phyloP scores from a whole-genome alignment of 2,888 invertebrate genomes.

The Cyclophora albipunctata region DNA sequence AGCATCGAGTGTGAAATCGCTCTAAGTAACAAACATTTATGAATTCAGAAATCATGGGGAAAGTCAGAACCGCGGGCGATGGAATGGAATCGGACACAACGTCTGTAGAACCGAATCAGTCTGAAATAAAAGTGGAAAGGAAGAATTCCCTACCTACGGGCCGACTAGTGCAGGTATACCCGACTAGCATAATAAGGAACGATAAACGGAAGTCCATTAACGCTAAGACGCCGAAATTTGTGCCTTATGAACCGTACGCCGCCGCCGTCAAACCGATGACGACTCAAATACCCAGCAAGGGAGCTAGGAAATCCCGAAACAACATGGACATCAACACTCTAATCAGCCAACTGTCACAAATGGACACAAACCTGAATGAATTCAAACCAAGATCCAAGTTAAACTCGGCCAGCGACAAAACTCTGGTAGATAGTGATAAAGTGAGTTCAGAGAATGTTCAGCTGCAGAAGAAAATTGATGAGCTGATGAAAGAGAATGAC shows the following conservation, averaged over 20 bases:
- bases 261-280: slow-evolving; percentile 88
- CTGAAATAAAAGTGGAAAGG: slow-evolving; percentile 32
- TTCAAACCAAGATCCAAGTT: slow-evolving; percentile 67
- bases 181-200: slow-evolving; percentile 77
- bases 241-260: slow-evolving; percentile 92
- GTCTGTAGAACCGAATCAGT: slow-evolving; percentile 24
- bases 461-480: slow-evolving; percentile 77
- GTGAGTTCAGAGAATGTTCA: slow-evolving; percentile 57
- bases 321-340: slow-evolving; percentile 80
- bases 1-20: too few species aligned
- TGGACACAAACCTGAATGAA: slow-evolving; percentile 79
- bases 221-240: slow-evolving; percentile 85
- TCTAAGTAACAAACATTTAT: too few species aligned
- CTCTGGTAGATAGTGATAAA: slow-evolving; percentile 30
- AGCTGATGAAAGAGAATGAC: slow-evolving; percentile 80
- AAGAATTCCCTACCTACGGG: slow-evolving; percentile 38
- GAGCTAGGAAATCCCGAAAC: slow-evolving; percentile 64
- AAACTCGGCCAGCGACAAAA: slow-evolving; percentile 49
- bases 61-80: slow-evolving; percentile 82
- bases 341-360: slow-evolving; percentile 81
- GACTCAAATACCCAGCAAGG: slow-evolving; percentile 59
- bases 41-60: slow-evolving; percentile 51
- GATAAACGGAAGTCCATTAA: slow-evolving; percentile 72
- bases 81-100: slow-evolving; percentile 80
- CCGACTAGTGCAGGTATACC: slow-evolving; percentile 57